Evolutionary conservation across 2,888 invertebrate genomes (phyloP).

Genomic region (Molanna angustata): DNA sequence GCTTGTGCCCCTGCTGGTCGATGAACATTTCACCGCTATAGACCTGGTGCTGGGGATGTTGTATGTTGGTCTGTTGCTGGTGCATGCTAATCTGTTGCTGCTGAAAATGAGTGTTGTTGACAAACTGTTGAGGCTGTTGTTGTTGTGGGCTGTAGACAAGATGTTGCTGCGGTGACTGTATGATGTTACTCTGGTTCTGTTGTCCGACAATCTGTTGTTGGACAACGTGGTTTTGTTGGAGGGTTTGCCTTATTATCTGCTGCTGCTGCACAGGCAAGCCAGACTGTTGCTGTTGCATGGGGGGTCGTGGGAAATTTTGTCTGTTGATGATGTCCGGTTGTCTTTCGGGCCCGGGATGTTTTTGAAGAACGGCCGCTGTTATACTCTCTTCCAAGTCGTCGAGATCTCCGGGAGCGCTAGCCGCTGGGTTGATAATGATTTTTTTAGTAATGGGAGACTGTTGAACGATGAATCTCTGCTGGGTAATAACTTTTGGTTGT

Average conservation of each 20-base stretch:
- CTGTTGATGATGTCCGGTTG: slow-evolving; percentile 6
- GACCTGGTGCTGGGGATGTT: slow-evolving; percentile 22
- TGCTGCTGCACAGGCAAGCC: slow-evolving; percentile 8
- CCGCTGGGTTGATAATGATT: slow-evolving; percentile 12
- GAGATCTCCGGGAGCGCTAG: slow-evolving; percentile 44
- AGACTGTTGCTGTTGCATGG: slow-evolving; percentile 13
- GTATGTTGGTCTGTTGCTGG: slow-evolving; percentile 26
- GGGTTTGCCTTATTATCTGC: slow-evolving; percentile 9
- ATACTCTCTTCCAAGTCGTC: slow-evolving; percentile 56
- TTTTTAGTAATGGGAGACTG: slow-evolving; percentile 22
- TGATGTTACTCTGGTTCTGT: slow-evolving; percentile 12
- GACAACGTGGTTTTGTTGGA: slow-evolving; percentile 10
- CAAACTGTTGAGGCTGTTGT: slow-evolving; percentile 25
- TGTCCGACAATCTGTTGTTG: slow-evolving; percentile 12
- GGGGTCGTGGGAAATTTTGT: slow-evolving; percentile 15
- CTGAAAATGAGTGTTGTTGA: slow-evolving; percentile 22
- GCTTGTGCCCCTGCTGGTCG: slow-evolving; percentile 31
- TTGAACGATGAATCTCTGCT: slow-evolving; percentile 35
- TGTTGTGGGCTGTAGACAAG: slow-evolving; percentile 23
- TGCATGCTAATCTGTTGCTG: slow-evolving; percentile 31
- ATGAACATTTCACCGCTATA: slow-evolving; percentile 24
- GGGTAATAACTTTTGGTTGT: slow-evolving; percentile 21
- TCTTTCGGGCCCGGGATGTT: slow-evolving; percentile 26
- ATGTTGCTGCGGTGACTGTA: slow-evolving; percentile 17
- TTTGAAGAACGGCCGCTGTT: slow-evolving; percentile 49